Conservation (phyloP, 2,113 vertebrate genomes). For the Sporophila hypoxantha region DNA sequence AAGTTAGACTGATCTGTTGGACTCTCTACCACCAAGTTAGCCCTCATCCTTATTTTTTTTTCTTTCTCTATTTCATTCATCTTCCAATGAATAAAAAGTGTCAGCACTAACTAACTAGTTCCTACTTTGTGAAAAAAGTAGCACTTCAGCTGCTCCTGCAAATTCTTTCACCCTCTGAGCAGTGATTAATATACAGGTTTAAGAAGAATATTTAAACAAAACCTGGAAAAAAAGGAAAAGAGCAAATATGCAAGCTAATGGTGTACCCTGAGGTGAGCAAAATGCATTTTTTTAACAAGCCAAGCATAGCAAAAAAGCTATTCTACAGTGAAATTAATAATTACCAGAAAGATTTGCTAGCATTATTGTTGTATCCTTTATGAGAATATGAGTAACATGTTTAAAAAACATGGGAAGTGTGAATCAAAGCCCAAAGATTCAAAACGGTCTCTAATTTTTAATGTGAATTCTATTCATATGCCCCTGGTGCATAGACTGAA, state of each 20-base stretch:
- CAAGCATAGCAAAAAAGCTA: conserved; percentile 56
- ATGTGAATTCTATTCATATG: conserved; percentile 49
- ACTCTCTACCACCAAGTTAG: background rate
- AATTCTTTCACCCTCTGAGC: conserved; percentile 43
- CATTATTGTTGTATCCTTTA: conserved; percentile 60
- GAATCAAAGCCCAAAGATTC: conserved; percentile 53
- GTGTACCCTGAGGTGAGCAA: conserved; percentile 52
- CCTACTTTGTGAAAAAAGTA: background rate
- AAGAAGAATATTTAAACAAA: conserved; percentile 64
- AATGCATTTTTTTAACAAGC: conserved; percentile 57
- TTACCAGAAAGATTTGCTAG: conserved; percentile 54
- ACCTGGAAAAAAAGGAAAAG: conserved; percentile 39
- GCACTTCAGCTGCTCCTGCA: conserved; percentile 40
- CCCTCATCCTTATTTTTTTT: background rate
- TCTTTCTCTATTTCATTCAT: background rate
- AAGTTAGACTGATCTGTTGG: background rate
- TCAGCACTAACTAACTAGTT: conserved; percentile 27
- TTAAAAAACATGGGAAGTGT: conserved; percentile 65
- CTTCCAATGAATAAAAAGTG: background rate
- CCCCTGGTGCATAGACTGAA: conserved; percentile 35
- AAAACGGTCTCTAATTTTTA: conserved; percentile 61
- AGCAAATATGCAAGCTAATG: conserved; percentile 57
- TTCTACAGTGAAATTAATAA: conserved; percentile 64
- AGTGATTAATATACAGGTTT: conserved; percentile 61
- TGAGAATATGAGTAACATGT: conserved; percentile 30